Conservation (phyloP, 2,797 vertebrate species). For the Xiphorhynchus erythropygius region DNA sequence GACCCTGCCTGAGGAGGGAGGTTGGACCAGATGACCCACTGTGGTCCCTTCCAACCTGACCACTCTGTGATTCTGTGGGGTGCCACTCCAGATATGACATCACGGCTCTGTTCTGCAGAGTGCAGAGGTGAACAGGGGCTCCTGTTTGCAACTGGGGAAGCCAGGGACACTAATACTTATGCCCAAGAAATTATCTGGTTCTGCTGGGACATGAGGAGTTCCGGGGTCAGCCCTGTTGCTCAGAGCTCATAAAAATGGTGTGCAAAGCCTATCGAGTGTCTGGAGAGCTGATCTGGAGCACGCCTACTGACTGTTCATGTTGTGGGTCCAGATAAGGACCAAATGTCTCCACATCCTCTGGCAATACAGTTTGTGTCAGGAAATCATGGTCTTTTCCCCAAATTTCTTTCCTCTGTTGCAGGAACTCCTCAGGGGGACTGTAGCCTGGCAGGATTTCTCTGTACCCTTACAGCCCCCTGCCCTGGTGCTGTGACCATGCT, state of each 20-base stretch:
- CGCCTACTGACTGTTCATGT: not conserved
- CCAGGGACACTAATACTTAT: not conserved
- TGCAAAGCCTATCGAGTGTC: not conserved
- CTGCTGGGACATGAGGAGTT: not conserved
- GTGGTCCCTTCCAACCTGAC: not conserved
- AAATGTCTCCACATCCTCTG: not conserved
- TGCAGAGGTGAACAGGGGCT: not conserved
- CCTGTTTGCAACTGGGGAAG: accelerated
- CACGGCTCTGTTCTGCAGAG: not conserved
- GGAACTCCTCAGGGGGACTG: not conserved
- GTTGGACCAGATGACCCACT: not conserved
- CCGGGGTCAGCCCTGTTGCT: not conserved
- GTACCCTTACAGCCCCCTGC: not conserved
- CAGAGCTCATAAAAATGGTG: not conserved
- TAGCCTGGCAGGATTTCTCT: not conserved
- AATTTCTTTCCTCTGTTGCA: not conserved
- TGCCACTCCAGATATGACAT: not conserved
- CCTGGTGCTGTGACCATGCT: not conserved
- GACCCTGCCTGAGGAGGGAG: not conserved
- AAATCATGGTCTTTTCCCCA: not conserved
- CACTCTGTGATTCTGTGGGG: not conserved
- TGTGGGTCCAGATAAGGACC: not conserved
- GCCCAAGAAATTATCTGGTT: not conserved
- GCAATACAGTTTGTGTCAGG: not conserved
- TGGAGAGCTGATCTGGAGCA: not conserved